phyloP scores from a whole-genome alignment of 2,888 invertebrate genomes.

The Drosophila mimetica region DNA sequence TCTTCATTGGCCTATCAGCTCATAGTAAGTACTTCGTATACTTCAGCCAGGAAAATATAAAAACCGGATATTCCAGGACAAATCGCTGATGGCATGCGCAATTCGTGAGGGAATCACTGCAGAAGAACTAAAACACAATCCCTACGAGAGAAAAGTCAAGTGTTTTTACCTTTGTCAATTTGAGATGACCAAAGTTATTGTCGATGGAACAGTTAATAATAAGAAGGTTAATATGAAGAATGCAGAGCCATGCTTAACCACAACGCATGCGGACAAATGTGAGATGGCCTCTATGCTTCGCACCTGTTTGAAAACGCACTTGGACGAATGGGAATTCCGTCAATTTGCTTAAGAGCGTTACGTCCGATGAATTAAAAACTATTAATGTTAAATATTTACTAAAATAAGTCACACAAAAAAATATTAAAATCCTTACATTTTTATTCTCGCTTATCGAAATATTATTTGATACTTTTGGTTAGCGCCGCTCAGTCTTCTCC shows the following conservation, averaged over 20 bases:
- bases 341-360: not conserved
- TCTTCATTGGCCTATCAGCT: not conserved
- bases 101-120: not conserved
- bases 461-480: not conserved
- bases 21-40: not conserved
- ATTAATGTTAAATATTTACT: not conserved
- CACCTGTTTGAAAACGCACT: not conserved
- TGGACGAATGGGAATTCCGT: not conserved
- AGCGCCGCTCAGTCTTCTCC: conserved; percentile 5
- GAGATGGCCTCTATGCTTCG: not conserved
- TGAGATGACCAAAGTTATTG: not conserved
- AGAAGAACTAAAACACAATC: not conserved
- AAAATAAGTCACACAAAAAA: not conserved
- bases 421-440: not conserved
- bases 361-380: no score
- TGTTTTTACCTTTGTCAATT: not conserved
- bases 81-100: not conserved
- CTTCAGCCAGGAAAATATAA: not conserved
- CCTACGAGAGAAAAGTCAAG: not conserved
- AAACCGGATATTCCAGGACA: not conserved
- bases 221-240: no score
- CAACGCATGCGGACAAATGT: not conserved
- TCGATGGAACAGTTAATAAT: no score
- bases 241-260: not conserved
- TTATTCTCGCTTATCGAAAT: not conserved